phyloP scores from a whole-genome alignment of 2,797 vertebrate genomes.

The Benthosema pterotum region DNA sequence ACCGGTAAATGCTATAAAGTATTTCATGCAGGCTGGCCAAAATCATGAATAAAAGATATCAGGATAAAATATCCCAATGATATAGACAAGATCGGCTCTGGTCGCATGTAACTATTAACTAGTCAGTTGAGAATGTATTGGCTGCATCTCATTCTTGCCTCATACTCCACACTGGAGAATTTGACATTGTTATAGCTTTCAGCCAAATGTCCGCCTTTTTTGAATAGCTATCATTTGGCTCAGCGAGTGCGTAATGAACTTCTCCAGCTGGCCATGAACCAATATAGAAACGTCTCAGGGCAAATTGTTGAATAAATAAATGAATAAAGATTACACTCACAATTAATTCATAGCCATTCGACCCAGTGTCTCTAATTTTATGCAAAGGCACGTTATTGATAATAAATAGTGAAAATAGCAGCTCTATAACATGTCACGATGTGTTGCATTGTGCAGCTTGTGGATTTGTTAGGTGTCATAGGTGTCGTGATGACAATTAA shows the following conservation, averaged over 20 bases:
- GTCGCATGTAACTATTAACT: too few species aligned
- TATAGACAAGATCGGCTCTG: too few species aligned
- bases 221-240: slow-evolving; percentile 4
- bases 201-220: not conserved
- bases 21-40: too few species aligned
- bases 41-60: too few species aligned
- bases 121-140: not conserved
- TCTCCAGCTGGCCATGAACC: not conserved
- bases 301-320: slow-evolving; percentile 1
- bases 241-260: slow-evolving; percentile 1
- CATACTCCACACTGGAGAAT: not conserved
- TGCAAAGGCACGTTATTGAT: too few species aligned
- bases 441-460: too few species aligned
- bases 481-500: too few species aligned
- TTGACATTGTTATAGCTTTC: not conserved
- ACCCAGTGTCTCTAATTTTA: not conserved
- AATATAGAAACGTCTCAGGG: not conserved
- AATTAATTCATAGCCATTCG: not conserved
- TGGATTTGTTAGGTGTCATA: too few species aligned
- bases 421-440: too few species aligned
- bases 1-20: too few species aligned
- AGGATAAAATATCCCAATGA: too few species aligned
- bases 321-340: not conserved
- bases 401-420: too few species aligned
- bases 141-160: not conserved